Evolutionary conservation across 2,797 vertebrate genomes (phyloP).

Genomic region (Falco columbarius): DNA sequence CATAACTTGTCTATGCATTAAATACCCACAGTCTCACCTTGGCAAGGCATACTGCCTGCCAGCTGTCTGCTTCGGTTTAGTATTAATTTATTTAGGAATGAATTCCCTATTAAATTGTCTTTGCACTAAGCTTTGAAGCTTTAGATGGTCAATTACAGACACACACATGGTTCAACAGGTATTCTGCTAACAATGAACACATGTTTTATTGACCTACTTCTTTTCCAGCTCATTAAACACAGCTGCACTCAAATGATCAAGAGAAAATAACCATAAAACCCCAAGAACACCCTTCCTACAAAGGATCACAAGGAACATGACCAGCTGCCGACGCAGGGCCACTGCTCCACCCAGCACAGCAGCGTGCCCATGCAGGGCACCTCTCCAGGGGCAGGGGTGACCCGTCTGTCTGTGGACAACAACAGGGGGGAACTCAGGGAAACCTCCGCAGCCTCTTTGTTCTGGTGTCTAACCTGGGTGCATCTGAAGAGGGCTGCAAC

Average conservation of each 20-base stretch:
- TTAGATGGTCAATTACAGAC: constrained; percentile 54
- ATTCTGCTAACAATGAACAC: constrained; percentile 59
- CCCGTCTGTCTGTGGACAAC: accelerated
- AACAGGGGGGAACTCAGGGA: accelerated
- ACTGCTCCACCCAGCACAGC: neutral
- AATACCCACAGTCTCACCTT: constrained; percentile 14
- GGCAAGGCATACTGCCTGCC: neutral
- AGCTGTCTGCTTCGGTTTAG: constrained; percentile 28
- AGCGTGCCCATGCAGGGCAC: neutral
- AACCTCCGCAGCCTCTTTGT: neutral
- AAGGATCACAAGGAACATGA: neutral
- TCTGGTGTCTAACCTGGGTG: accelerated
- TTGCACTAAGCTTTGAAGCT: constrained; percentile 63
- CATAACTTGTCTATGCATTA: neutral
- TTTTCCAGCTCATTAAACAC: constrained; percentile 69
- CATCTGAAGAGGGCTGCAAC: neutral
- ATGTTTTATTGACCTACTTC: constrained; percentile 69
- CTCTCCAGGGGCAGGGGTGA: neutral
- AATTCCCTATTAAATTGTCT: constrained; percentile 50
- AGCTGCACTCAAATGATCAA: constrained; percentile 64
- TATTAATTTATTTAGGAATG: constrained; percentile 53
- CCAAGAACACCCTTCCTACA: constrained; percentile 18
- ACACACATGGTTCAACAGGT: constrained; percentile 44
- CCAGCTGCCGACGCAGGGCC: accelerated
- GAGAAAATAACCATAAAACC: constrained; percentile 48